Evolutionary conservation across 1,140 invertebrate species (phyloP).

Genomic region (Scaptomyza pallida): DNA sequence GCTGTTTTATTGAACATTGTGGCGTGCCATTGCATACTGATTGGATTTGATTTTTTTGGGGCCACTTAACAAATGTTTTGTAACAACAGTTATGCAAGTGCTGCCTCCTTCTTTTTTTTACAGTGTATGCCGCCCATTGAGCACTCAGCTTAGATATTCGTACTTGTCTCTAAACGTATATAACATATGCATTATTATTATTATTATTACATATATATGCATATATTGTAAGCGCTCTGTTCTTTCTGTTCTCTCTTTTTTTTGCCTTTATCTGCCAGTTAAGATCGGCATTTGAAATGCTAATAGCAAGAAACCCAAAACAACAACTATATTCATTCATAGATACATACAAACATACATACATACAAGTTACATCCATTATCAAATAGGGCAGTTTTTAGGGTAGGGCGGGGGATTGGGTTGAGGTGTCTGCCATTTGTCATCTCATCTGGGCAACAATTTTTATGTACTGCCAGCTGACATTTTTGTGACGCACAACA

Average conservation of each 20-base stretch:
- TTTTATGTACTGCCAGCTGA: conserved; percentile 10
- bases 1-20: conserved; percentile 67
- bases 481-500: conserved; percentile 51
- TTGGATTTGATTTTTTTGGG: conserved; percentile 11
- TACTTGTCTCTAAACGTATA: conserved; percentile 4
- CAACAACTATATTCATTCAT: conserved; percentile 26
- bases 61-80: conserved; percentile 16
- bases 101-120: neutral
- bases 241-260: neutral
- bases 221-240: conserved; percentile 15
- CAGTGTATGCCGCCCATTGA: conserved; percentile 39
- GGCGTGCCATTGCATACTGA: conserved; percentile 67
- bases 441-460: conserved; percentile 18
- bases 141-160: neutral
- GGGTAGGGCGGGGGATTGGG: conserved; percentile 37
- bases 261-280: conserved; percentile 55
- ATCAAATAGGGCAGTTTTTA: conserved; percentile 33
- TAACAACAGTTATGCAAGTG: conserved; percentile 61
- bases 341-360: conserved; percentile 1
- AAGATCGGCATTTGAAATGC: conserved; percentile 74
- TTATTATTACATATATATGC: neutral
- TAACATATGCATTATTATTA: conserved; percentile 1
- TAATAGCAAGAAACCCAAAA: conserved; percentile 47
- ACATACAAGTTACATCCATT: conserved; percentile 23
- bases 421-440: conserved; percentile 26